A percentile compares a stretch with the other conserved stretches of the same genome.
phyloP scores from a whole-genome alignment of 2,888 invertebrate species.

The Eristalinus sepulchralis region DNA sequence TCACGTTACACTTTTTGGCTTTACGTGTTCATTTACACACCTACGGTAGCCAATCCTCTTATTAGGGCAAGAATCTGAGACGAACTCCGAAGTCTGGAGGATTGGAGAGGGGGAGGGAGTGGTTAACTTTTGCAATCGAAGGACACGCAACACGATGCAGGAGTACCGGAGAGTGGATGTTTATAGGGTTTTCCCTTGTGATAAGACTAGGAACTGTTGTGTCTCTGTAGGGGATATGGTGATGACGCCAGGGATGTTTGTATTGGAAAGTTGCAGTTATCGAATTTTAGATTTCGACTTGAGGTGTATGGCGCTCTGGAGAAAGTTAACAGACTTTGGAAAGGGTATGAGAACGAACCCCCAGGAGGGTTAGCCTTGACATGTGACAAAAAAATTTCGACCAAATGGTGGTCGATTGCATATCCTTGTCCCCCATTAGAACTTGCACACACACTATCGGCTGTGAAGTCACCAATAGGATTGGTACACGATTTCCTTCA shows the following conservation, averaged over 20 bases:
- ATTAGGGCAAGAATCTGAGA: constrained; percentile 47
- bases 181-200: not conserved
- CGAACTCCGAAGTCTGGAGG: constrained; percentile 35
- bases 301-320: too few relatives aligned
- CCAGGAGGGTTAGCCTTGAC: too few relatives aligned
- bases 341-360: too few relatives aligned
- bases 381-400: too few relatives aligned
- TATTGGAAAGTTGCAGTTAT: too few relatives aligned
- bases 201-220: constrained; percentile 4
- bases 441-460: not conserved
- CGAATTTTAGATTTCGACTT: too few relatives aligned
- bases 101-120: not conserved
- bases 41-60: constrained; percentile 59
- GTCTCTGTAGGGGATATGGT: too few relatives aligned
- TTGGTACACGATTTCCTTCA: constrained; percentile 1
- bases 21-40: constrained; percentile 66
- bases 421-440: too few relatives aligned
- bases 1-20: constrained; percentile 40
- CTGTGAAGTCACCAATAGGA: not conserved
- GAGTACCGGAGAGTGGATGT: not conserved
- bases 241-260: too few relatives aligned
- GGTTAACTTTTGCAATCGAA: constrained; percentile 36
- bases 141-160: constrained; percentile 6
- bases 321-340: too few relatives aligned
- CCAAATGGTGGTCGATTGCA: too few relatives aligned